Percentiles rank a stretch among this genome's conserved stretches.
Evolutionary conservation across 1,140 invertebrate species (phyloP).

Genomic region (Drosophila jambulina): DNA sequence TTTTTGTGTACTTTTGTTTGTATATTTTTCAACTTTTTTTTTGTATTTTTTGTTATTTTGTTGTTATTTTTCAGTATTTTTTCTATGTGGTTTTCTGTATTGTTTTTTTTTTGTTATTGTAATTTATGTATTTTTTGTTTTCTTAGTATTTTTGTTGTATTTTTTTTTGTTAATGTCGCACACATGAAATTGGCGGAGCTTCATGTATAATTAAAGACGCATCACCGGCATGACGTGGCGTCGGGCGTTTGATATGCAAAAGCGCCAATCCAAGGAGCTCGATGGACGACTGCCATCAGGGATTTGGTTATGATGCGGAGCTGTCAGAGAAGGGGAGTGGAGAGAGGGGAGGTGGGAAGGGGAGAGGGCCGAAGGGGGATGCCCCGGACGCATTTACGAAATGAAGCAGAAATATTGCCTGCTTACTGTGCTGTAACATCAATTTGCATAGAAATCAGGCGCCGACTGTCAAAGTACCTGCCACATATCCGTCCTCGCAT

Average conservation of each 20-base stretch:
- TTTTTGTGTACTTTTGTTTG: too few relatives aligned
- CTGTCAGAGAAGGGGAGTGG: background rate
- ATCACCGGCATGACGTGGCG: conserved; percentile 22
- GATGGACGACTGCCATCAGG: conserved; percentile 30
- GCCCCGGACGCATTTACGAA: conserved; percentile 71
- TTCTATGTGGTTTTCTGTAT: background rate
- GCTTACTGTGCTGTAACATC: conserved; percentile 81
- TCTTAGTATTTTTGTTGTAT: background rate
- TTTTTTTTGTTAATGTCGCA: background rate
- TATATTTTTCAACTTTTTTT: too few relatives aligned
- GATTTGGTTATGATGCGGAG: conserved; percentile 19
- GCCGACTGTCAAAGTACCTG: conserved; percentile 64
- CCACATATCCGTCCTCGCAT: conserved; percentile 30
- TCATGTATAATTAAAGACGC: conserved; percentile 68
- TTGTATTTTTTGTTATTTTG: background rate
- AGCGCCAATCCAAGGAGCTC: conserved; percentile 45
- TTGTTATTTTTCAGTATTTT: background rate
- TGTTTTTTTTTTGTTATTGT: background rate
- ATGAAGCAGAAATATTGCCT: conserved; percentile 81
- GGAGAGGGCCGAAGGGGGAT: background rate
- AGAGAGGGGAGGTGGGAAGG: background rate
- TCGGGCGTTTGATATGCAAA: conserved; percentile 73
- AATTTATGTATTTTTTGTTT: too few relatives aligned
- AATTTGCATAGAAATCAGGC: conserved; percentile 80
- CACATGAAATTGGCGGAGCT: conserved; percentile 26